Evolutionary conservation across 2,113 vertebrate species (phyloP), one percentile per base, ranked within the genome.

Genomic region (Salvelinus alpinus): DNA sequence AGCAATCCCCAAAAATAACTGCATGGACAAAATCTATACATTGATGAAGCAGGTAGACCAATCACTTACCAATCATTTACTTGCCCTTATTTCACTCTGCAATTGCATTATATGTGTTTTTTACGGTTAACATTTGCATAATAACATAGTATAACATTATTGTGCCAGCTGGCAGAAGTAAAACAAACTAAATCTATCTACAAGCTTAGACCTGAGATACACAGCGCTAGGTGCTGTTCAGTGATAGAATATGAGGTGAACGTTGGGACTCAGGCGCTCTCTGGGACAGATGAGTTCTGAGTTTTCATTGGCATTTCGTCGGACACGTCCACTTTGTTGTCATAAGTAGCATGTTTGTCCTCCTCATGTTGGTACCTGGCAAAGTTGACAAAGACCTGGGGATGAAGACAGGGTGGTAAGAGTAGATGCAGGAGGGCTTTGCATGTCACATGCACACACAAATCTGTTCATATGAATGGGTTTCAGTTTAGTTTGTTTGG

Each of bases 341-440:
- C 51, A 54, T 16, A 54, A 18, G 51, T 18, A 1, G 64, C 76
- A 18, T 48, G 20, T 27, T 70, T 25, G 18, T 82, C 85, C 38
- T 89, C 86, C 1, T 51, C 78, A 0, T 90, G 81, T 72, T 93
- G 90, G 44, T 89, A 76, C 20, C 29, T 85, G 0, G 92, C 92
- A 85, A 93, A 93, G 79, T 91, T 93, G 73, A 93, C 92, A 79
- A 93, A 93, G 62, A 93, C 91, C 92, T 93, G 85, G 24, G 82
- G n/a, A 70, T 18, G 7, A 38, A 59, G 20, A 5, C 3, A 29
- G n/a, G 22, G 34, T 48, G 14, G 51, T 54, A 1, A 18, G 13
- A 54, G 51, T 54, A 54, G 51, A 54, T 54, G 51, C 16, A 44
- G 38, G 38, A 44, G 38, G 38, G 9, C 9, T 9, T 12, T 44